These are phyloP conservation scores for Spatulosminthurus flaviceps DNA, from an alignment of 2,888 invertebrate genomes.

Conservation along the genomic window DNA sequence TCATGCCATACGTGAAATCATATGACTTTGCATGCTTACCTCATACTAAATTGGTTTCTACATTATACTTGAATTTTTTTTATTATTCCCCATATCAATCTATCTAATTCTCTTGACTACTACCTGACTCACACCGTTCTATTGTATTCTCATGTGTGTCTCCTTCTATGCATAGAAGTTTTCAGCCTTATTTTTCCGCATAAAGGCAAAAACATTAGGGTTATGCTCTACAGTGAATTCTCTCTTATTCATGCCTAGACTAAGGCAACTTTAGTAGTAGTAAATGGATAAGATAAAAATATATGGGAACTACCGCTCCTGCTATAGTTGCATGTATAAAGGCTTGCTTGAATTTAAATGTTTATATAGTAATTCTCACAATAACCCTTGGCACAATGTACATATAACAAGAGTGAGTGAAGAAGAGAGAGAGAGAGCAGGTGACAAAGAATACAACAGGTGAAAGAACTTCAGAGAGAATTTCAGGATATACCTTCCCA, in stretches of 20 bases:
- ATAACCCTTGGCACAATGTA: too few relatives aligned
- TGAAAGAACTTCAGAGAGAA: slow-evolving; percentile 54
- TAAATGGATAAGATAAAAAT: slow-evolving; percentile 10
- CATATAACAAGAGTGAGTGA: too few relatives aligned
- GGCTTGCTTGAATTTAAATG: too few relatives aligned
- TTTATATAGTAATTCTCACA: too few relatives aligned
- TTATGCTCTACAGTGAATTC: not conserved
- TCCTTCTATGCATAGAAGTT: not conserved
- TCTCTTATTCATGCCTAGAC: not conserved
- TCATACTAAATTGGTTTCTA: not conserved
- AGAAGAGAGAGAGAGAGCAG: not conserved
- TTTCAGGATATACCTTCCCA: slow-evolving; percentile 6
- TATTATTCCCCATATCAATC: not conserved
- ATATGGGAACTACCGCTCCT: not conserved
- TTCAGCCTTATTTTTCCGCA: not conserved
- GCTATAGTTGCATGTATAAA: too few relatives aligned
- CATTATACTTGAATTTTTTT: not conserved
- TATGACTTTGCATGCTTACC: slow-evolving; percentile 8
- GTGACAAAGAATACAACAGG: slow-evolving; percentile 50
- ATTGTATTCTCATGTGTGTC: too few relatives aligned
- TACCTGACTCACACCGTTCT: too few relatives aligned
- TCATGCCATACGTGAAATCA: not conserved
- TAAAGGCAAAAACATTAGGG: not conserved
- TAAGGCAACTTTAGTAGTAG: too few relatives aligned
- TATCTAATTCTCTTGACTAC: too few relatives aligned